Evolutionary conservation across 2,888 invertebrate species (phyloP), one percentile per base, ranked within the genome.

Genomic region (Chrysolina oricalcia): DNA sequence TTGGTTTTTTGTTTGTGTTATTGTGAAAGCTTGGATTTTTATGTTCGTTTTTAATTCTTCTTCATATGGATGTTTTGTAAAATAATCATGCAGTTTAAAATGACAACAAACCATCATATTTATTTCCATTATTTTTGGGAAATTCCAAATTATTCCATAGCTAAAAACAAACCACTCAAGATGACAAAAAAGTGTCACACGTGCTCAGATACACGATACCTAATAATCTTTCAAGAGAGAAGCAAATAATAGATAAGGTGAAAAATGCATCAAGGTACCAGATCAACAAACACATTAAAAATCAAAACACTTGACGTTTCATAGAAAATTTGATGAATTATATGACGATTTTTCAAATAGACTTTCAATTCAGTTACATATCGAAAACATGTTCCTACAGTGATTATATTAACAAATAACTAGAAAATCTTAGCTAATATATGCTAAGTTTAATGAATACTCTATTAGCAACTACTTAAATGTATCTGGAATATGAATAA

Each of bases 191-290:
- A 1, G 3, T 21, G 17, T 21, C 9, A 10, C 21, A 53, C 53
- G 21, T 19, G 19, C 21, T 53, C 21, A 21, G 10, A 13, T 11
- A 19, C 4, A 53, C 19, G 17, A 11, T 4, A 53, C 11, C 11
- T 1, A 43, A 43, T 43, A 13, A 21, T 53, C 23, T 21, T 11
- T 53, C 53, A 0, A 53, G 53, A 53, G 23, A 3, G 11, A 21
- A 53, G 21, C 53, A 53, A 53, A 53, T 53, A 53, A 21, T 11
- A 11, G 53, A 53, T 53, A 23, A 48, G 48, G 17, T 48, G 17
- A 8, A 17, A 11, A 21, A 5, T 21, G 13, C 4, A 21, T 0
- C 21, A 21, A 11, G 13, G 19, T 21, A 13, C 21, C 13, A 21
- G 2, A 43, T 15, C 43, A 43, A 43, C 5, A 3, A 43, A 43